Percentiles rank a stretch among this genome's conserved stretches.
phyloP scores from a whole-genome alignment of 2,888 invertebrate genomes.

The Cheilosia urbana region DNA sequence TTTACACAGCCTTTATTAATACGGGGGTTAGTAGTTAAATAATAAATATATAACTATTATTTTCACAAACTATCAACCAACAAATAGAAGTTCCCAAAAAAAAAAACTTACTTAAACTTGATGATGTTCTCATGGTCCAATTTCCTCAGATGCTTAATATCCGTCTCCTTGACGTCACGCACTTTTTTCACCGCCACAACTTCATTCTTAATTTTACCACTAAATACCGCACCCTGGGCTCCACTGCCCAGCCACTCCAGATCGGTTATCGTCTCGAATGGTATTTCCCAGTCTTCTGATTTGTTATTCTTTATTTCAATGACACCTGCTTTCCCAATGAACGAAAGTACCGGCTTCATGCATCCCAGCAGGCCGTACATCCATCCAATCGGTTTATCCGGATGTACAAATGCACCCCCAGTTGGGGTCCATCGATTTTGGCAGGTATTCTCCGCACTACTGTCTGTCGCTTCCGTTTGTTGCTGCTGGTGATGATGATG shows the following conservation, averaged over 20 bases:
- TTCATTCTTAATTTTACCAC: constrained; percentile 92
- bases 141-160: constrained; percentile 95
- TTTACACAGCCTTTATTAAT: too few relatives aligned
- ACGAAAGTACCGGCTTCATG: constrained; percentile 93
- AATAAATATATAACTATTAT: too few relatives aligned
- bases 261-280: constrained; percentile 94
- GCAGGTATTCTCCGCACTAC: constrained; percentile 83
- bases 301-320: constrained; percentile 87
- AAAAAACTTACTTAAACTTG: constrained; percentile 85
- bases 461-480: constrained; percentile 81
- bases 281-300: constrained; percentile 96
- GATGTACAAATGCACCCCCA: constrained; percentile 82
- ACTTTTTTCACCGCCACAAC: constrained; percentile 98
- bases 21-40: too few relatives aligned
- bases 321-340: constrained; percentile 91
- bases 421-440: constrained; percentile 85
- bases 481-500: constrained; percentile 80
- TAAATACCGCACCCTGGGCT: constrained; percentile 97
- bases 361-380: constrained; percentile 94
- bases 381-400: constrained; percentile 87
- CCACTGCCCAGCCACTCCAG: constrained; percentile 97
- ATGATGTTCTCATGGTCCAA: constrained; percentile 98
- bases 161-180: constrained; percentile 94
- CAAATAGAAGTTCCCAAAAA: not conserved
- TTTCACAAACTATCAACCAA: not conserved